Conservation (phyloP, 2,888 invertebrate species). For the Bombylius major region DNA sequence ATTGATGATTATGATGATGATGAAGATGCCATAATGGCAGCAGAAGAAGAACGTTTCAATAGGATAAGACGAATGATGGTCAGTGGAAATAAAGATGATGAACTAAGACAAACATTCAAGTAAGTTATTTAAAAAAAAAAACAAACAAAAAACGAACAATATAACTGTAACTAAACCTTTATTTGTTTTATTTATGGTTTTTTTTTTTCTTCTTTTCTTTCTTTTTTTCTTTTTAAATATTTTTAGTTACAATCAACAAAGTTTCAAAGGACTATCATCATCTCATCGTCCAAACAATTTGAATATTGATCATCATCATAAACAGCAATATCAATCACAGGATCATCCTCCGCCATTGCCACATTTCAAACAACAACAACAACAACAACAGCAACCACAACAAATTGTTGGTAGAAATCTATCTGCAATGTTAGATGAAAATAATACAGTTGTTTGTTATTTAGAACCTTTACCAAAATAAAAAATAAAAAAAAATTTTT, state of each 20-base stretch:
- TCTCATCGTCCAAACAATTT: conserved; percentile 1
- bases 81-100: conserved; percentile 6
- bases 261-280: not conserved
- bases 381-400: conserved; percentile 17
- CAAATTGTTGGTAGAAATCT: conserved; percentile 27
- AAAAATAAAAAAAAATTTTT: conserved; percentile 2
- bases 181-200: no score
- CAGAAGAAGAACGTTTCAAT: conserved; percentile 11
- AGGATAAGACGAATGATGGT: conserved; percentile 10
- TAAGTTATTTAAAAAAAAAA: not conserved
- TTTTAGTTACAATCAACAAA: not conserved
- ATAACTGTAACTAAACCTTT: no score
- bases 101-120: conserved; percentile 9
- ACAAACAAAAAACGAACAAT: no score
- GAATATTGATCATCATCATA: conserved; percentile 21
- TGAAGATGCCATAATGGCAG: conserved; percentile 15
- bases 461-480: conserved; percentile 49
- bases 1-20: conserved; percentile 7
- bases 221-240: not conserved
- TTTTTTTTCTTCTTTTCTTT: no score
- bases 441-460: conserved; percentile 75
- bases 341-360: conserved; percentile 2
- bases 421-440: conserved; percentile 70
- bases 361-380: conserved; percentile 2
- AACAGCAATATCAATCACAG: not conserved